These are phyloP conservation scores for Pica pica DNA, from an alignment of 2,113 vertebrate species.

Conservation along the genomic window DNA sequence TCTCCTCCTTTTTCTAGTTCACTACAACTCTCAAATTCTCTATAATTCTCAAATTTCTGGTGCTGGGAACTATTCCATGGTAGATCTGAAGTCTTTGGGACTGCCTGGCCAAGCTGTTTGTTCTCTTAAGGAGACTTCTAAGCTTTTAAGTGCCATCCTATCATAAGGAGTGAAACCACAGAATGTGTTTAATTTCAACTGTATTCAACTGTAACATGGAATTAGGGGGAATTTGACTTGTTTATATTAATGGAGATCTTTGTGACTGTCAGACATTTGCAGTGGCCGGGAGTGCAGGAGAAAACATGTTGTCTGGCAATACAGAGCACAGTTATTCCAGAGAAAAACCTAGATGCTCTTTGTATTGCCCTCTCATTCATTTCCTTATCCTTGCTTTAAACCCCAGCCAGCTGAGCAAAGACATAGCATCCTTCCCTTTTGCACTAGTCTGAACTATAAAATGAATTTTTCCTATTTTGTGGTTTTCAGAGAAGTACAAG, in stretches of 20 bases:
- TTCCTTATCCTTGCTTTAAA: background rate
- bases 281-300: background rate
- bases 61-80: background rate
- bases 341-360: background rate
- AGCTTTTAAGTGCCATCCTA: background rate
- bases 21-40: background rate
- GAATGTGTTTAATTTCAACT: background rate
- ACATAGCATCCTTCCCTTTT: background rate
- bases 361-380: background rate
- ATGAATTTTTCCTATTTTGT: background rate
- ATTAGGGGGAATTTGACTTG: background rate
- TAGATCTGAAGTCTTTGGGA: background rate
- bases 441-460: background rate
- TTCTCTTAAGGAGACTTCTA: background rate
- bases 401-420: background rate
- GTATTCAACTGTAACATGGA: background rate
- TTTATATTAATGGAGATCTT: background rate
- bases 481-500: constrained; percentile 84
- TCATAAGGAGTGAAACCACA: background rate
- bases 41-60: background rate
- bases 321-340: background rate
- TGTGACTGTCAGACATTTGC: background rate
- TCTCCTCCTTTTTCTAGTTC: background rate
- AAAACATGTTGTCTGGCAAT: background rate
- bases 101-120: background rate